These are phyloP conservation scores for Allophyes oxyacanthae DNA, from an alignment of 2,888 invertebrate genomes.

Conservation along the genomic window DNA sequence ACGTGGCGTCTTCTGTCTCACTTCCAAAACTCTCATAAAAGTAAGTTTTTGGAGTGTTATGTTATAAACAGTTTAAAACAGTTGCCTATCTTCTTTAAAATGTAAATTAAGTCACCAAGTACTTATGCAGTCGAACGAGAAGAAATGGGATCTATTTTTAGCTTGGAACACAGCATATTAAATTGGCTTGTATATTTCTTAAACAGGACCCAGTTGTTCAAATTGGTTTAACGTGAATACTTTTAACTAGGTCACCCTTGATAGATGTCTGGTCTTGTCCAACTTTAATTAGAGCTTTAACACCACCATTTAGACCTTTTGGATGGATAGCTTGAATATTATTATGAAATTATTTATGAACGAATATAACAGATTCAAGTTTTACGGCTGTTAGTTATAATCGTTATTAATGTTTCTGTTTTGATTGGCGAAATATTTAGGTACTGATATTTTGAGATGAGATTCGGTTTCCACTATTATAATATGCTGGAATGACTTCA, in stretches of 20 bases:
- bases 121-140: conserved; percentile 7
- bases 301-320: conserved; percentile 46
- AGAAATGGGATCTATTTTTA: conserved; percentile 36
- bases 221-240: conserved; percentile 32
- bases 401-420: conserved; percentile 6
- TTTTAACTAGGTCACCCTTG: conserved; percentile 61
- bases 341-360: conserved; percentile 33
- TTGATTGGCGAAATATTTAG: not conserved
- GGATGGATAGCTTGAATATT: conserved; percentile 49
- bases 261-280: conserved; percentile 59
- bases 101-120: too few relatives aligned
- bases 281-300: conserved; percentile 55
- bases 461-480: too few relatives aligned
- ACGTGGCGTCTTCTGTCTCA: too few relatives aligned
- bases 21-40: too few relatives aligned
- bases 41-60: too few relatives aligned
- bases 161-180: conserved; percentile 19
- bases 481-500: too few relatives aligned
- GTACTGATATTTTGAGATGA: too few relatives aligned
- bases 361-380: conserved; percentile 17
- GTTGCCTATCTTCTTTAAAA: too few relatives aligned
- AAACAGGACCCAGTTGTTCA: conserved; percentile 40
- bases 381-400: conserved; percentile 1
- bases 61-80: too few relatives aligned
- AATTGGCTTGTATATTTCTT: conserved; percentile 39